phyloP scores from a whole-genome alignment of 2,888 invertebrate species.

The Bombylius major region DNA sequence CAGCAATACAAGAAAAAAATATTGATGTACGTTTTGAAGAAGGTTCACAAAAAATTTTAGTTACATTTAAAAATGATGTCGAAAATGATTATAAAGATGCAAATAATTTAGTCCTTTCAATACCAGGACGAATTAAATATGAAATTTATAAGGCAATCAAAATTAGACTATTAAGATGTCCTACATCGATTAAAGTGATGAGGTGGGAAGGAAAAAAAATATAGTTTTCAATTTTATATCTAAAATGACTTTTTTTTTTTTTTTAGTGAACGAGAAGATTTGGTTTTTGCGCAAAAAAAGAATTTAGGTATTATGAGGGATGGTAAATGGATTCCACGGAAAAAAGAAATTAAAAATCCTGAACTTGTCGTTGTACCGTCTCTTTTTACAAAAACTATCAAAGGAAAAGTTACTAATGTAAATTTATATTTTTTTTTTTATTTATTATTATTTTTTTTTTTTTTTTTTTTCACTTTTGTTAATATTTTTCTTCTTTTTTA shows the following conservation, averaged over 20 bases:
- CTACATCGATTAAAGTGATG: constrained; percentile 24
- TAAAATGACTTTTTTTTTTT: constrained; percentile 3
- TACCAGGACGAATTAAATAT: constrained; percentile 48
- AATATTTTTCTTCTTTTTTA: constrained; percentile 1
- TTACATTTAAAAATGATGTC: constrained; percentile 46
- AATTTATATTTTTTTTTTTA: constrained; percentile 16
- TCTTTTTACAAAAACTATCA: constrained; percentile 39
- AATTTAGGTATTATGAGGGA: constrained; percentile 25
- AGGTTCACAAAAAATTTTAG: constrained; percentile 49
- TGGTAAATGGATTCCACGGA: constrained; percentile 23
- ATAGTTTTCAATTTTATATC: not conserved
- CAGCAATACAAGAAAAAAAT: constrained; percentile 31
- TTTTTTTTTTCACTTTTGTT: not conserved
- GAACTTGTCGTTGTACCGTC: constrained; percentile 47
- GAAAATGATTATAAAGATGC: constrained; percentile 18
- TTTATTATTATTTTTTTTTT: not conserved
- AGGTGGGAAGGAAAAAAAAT: constrained; percentile 24
- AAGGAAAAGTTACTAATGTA: constrained; percentile 44
- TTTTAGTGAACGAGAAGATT: constrained; percentile 39
- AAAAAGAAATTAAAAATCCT: constrained; percentile 27
- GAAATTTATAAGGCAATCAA: constrained; percentile 66
- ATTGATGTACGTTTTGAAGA: constrained; percentile 34
- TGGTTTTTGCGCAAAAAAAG: constrained; percentile 35
- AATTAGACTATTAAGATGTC: constrained; percentile 43
- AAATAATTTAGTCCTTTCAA: constrained; percentile 30